Conservation (phyloP, 2,797 vertebrate species). For the Danio aesculapii region DNA sequence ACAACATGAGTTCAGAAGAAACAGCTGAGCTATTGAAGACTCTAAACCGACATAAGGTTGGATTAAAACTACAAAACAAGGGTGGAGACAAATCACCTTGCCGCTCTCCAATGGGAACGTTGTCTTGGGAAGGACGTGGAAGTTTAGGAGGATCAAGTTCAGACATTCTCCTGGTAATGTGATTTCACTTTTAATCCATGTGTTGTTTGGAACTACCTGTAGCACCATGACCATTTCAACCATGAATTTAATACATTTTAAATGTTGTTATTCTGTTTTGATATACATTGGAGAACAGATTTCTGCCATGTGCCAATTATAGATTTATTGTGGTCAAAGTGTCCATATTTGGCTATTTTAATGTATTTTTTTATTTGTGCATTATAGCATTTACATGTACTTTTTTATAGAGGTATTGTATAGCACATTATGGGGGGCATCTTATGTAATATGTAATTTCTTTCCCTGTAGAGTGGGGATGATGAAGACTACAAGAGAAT, state of each 20-base stretch:
- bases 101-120: constrained; percentile 82
- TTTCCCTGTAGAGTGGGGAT: constrained; percentile 87
- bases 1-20: constrained; percentile 91
- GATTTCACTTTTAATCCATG: not conserved
- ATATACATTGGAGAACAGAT: not conserved
- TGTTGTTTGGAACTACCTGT: not conserved
- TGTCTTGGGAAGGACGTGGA: constrained; percentile 79
- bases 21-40: constrained; percentile 88
- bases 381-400: not conserved
- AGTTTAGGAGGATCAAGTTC: constrained; percentile 81
- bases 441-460: not conserved
- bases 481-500: constrained; percentile 94
- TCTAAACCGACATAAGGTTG: constrained; percentile 90
- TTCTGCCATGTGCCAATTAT: not conserved
- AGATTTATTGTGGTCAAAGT: not conserved
- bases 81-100: constrained; percentile 87
- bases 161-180: constrained; percentile 89
- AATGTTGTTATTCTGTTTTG: not conserved
- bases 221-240: not conserved
- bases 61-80: constrained; percentile 92
- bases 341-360: not conserved
- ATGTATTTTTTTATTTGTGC: not conserved
- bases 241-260: not conserved
- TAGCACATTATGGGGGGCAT: too few species aligned
- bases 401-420: not conserved